phyloP scores from a whole-genome alignment of 2,888 invertebrate genomes.

The Papilio protenor region DNA sequence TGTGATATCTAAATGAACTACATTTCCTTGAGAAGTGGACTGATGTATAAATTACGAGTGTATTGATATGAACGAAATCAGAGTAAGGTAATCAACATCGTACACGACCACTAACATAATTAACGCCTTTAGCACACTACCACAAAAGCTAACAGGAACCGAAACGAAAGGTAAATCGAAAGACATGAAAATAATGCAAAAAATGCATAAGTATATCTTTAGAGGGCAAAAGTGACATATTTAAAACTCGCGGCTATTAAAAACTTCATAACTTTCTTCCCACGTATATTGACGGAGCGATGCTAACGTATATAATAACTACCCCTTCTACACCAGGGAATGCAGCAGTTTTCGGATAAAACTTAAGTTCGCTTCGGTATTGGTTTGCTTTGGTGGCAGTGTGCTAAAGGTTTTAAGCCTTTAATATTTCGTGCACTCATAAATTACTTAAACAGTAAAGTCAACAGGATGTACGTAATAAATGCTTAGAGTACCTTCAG shows the following conservation, averaged over 20 bases:
- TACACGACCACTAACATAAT: constrained; percentile 11
- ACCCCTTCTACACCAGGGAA: background rate
- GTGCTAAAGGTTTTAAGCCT: background rate
- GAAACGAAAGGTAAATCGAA: background rate
- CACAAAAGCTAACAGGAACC: background rate
- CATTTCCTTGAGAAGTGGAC: constrained; percentile 27
- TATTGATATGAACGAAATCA: constrained; percentile 31
- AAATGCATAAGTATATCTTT: background rate
- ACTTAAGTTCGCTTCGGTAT: background rate
- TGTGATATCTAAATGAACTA: constrained; percentile 4
- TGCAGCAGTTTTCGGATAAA: background rate
- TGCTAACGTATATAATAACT: background rate
- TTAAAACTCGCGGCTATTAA: background rate
- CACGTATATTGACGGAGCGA: background rate
- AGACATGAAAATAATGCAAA: background rate
- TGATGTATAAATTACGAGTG: constrained; percentile 21
- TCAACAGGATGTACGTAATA: constrained; percentile 42
- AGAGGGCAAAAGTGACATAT: background rate
- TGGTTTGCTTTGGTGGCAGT: background rate
- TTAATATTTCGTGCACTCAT: constrained; percentile 22
- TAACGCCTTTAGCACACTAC: background rate
- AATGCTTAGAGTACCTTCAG: constrained; percentile 28
- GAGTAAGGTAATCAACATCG: constrained; percentile 32
- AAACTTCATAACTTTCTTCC: background rate
- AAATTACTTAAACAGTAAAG: constrained; percentile 21